Base-by-base conservation (phyloP, 2,888 invertebrate species). In the Drosophila robusta region DNA sequence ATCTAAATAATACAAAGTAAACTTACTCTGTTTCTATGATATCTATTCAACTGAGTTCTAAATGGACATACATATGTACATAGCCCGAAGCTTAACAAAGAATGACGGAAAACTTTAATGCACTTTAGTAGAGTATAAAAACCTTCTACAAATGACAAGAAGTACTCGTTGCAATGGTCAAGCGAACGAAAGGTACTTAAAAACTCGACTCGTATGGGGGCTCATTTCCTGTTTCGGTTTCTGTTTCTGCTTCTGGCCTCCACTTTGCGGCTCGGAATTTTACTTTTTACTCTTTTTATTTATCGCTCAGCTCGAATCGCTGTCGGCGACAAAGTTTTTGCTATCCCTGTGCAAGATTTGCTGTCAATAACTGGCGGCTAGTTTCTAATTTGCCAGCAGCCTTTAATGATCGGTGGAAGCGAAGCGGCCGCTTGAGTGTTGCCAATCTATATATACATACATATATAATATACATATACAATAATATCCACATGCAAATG, bases 221-320 rank as follows among this genome's bases (percentile, higher is more conserved):
- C 77, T 80, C 70, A 82, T 82, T 82, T 82, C 86, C 81, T 81
- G 80, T 81, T 81, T 84, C 58, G 44, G 50, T 60, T 60, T 49
- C 47, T 41, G 47, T 44, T 52, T 70, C 38, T 36, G 44, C 24
- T 45, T 51, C 57, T 52, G 38, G 32, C 57, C 32, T 46, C 29
- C 22, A 57, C 45, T 46, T 29, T 26, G 12, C 45, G 46, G 46
- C 14, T 18, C 47, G 62, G 63, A 51, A 63, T 63, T 62, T 38
- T 14, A 38, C 50, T 63, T 42, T 18, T 26, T 52, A 32, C 18
- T 11, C 18, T 42, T 14, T 56, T 12, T 34, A 34, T 12, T 32
- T 26, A 5, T 4, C 24, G 26, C 65, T 38, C 38, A 49, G 58
- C 42, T 52, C 51, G 18, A 63, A 44, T 38, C 38, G 49, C 64